Percentiles rank a stretch among this genome's conserved stretches.
These are phyloP conservation scores for Yasuhikotakia modesta DNA, from an alignment of 2,797 vertebrate species.

Conservation along the genomic window DNA sequence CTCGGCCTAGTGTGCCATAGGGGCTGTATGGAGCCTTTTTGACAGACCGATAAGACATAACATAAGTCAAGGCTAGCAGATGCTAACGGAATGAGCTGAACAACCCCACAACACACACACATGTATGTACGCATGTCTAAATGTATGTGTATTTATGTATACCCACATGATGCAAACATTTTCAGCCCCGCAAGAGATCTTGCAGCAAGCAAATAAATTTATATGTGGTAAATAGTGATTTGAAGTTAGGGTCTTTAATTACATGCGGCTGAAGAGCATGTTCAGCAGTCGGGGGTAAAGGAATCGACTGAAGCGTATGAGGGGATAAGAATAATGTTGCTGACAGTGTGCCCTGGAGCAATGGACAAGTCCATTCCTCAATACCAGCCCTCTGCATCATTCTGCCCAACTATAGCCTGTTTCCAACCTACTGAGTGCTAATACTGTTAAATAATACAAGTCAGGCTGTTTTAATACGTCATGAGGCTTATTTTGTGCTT, in stretches of 20 bases:
- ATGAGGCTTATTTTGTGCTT: background rate
- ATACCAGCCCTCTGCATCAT: conserved; percentile 54
- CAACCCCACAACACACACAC: background rate
- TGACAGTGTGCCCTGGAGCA: conserved; percentile 53
- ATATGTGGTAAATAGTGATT: conserved; percentile 55
- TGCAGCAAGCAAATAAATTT: conserved; percentile 49
- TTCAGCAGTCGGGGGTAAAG: conserved; percentile 56
- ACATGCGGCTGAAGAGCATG: conserved; percentile 57
- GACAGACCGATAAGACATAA: conserved; percentile 40
- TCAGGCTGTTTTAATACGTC: background rate
- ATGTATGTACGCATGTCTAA: too few relatives aligned
- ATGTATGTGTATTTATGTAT: too few relatives aligned
- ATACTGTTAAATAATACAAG: background rate
- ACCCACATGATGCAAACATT: conserved; percentile 5
- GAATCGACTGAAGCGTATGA: conserved; percentile 48
- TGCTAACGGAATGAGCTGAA: conserved; percentile 36
- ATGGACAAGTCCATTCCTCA: conserved; percentile 57
- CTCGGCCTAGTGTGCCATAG: conserved; percentile 45
- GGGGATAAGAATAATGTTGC: conserved; percentile 47
- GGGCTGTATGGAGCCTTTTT: conserved; percentile 22
- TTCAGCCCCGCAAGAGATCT: conserved; percentile 11
- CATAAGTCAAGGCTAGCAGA: conserved; percentile 51
- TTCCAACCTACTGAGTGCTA: conserved; percentile 28
- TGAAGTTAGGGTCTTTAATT: conserved; percentile 61
- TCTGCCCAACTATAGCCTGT: conserved; percentile 37